phyloP scores from a whole-genome alignment of 2,797 vertebrate species.

The Tiaroga cobitis region DNA sequence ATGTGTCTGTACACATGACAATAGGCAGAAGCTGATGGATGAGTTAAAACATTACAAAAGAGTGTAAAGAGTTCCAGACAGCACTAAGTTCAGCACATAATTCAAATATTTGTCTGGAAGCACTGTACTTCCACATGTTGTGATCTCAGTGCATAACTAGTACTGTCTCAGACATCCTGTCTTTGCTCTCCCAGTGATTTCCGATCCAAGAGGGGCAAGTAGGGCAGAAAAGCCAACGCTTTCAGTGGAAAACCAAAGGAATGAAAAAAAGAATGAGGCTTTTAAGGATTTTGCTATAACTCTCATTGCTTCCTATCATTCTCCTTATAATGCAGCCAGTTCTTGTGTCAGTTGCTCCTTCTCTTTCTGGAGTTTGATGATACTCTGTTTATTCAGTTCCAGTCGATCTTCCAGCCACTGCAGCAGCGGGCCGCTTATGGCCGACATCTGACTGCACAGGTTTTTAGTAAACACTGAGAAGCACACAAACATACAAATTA shows the following conservation, averaged over 20 bases:
- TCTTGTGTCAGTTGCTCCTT: constrained; percentile 88
- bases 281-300: background rate
- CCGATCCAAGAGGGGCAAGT: constrained; percentile 4
- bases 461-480: constrained; percentile 95
- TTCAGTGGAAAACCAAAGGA: constrained; percentile 21
- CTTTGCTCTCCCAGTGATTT: background rate
- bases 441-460: constrained; percentile 98
- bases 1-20: background rate
- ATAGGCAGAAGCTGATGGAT: background rate
- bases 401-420: constrained; percentile 97
- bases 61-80: background rate
- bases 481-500: constrained; percentile 27
- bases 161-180: constrained; percentile 14
- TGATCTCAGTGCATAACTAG: no score
- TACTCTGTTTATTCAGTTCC: constrained; percentile 89
- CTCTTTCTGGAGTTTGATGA: constrained; percentile 87
- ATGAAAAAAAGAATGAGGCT: background rate
- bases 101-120: background rate
- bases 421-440: constrained; percentile 93
- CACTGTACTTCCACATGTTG: no score
- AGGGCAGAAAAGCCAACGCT: constrained; percentile 1
- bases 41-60: background rate
- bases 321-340: constrained; percentile 64
- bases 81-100: background rate
- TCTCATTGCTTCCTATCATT: background rate